Percentiles rank a stretch among this genome's conserved stretches.
Evolutionary conservation across 2,797 vertebrate genomes (phyloP).

Genomic region (Remorina albescens): DNA sequence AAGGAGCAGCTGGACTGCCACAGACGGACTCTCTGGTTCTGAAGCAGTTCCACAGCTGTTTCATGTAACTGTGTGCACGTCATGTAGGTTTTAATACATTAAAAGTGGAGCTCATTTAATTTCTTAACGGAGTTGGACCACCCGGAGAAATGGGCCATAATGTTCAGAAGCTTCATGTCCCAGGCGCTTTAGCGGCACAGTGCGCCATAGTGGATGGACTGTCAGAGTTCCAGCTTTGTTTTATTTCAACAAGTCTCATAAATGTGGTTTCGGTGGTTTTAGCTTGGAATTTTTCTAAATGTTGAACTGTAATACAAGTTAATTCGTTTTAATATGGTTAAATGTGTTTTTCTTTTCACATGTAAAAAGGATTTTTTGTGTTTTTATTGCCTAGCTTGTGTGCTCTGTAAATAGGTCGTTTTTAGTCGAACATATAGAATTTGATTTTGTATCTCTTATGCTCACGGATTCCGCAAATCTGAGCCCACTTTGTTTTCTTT

Average conservation of each 20-base stretch:
- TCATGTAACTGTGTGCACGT: not conserved
- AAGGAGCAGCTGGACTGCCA: slow-evolving; percentile 44
- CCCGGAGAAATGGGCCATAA: slow-evolving; percentile 10
- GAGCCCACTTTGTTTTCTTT: slow-evolving; percentile 6
- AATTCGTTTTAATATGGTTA: slow-evolving; percentile 29
- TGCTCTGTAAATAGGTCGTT: slow-evolving; percentile 7
- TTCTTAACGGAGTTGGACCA: slow-evolving; percentile 12
- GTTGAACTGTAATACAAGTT: slow-evolving; percentile 31
- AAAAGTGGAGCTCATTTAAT: slow-evolving; percentile 8
- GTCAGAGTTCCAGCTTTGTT: not conserved
- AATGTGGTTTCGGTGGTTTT: slow-evolving; percentile 25
- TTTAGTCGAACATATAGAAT: slow-evolving; percentile 22
- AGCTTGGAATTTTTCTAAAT: slow-evolving; percentile 13
- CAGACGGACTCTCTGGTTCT: slow-evolving; percentile 14
- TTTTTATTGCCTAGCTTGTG: slow-evolving; percentile 13
- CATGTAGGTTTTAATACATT: not conserved
- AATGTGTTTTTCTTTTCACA: slow-evolving; percentile 16
- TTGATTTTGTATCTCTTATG: slow-evolving; percentile 25
- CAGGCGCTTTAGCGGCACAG: not conserved
- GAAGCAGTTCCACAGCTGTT: not conserved
- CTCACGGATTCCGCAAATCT: slow-evolving; percentile 9
- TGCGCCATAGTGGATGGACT: slow-evolving; percentile 8
- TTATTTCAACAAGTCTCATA: not conserved
- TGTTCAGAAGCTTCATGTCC: not conserved
- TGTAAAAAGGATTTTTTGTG: slow-evolving; percentile 42